A percentile compares a stretch with the other conserved stretches of the same genome.
Conservation (phyloP, 2,888 invertebrate genomes). For the Xanthia togata region DNA sequence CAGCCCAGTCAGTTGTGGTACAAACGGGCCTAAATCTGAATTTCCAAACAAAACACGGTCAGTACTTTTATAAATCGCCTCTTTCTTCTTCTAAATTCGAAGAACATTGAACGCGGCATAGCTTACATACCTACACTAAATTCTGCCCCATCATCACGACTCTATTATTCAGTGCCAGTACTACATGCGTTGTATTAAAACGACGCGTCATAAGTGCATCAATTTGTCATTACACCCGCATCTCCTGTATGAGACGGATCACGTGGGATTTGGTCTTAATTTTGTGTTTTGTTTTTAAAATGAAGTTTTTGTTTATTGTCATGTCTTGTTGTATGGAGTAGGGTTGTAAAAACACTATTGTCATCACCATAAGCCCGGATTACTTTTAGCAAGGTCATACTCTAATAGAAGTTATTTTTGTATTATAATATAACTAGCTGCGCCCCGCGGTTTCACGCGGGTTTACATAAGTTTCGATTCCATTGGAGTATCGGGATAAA, state of each 20-base stretch:
- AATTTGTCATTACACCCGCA: constrained; percentile 87
- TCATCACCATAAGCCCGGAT: not conserved
- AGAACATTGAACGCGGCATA: constrained; percentile 43
- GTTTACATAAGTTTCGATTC: too few species aligned
- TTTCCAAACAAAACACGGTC: constrained; percentile 22
- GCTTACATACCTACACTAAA: constrained; percentile 59
- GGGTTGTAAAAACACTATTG: not conserved
- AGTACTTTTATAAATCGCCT: not conserved
- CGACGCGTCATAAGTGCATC: constrained; percentile 77
- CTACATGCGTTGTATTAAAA: constrained; percentile 75
- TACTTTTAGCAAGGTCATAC: not conserved
- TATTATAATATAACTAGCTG: too few species aligned
- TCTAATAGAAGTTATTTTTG: not conserved
- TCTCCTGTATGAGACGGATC: constrained; percentile 70
- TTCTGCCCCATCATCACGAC: constrained; percentile 79
- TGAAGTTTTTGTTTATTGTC: not conserved
- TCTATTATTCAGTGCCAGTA: constrained; percentile 87
- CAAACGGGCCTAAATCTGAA: not conserved
- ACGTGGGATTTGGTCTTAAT: constrained; percentile 50
- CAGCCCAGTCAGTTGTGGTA: too few species aligned
- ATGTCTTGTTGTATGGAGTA: not conserved
- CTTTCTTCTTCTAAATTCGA: constrained; percentile 18
- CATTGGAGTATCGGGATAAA: too few species aligned
- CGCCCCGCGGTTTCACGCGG: too few species aligned
- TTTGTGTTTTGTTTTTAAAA: constrained; percentile 44